These are phyloP conservation scores for Andrena haemorrhoa DNA, from an alignment of 2,888 invertebrate species.

Conservation along the genomic window DNA sequence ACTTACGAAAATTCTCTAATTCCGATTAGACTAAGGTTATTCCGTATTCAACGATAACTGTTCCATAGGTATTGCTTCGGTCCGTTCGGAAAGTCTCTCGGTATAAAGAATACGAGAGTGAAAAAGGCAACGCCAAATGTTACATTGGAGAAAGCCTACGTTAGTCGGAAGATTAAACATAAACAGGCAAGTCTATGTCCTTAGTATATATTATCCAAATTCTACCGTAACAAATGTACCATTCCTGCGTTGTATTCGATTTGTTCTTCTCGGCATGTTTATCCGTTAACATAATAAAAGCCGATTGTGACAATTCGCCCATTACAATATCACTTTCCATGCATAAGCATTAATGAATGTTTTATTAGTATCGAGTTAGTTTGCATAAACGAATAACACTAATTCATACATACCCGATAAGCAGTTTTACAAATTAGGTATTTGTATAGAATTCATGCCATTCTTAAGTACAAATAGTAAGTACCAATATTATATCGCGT, in stretches of 20 bases:
- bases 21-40: conserved; percentile 11
- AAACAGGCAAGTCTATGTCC: conserved; percentile 88
- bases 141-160: conserved; percentile 92
- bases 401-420: not conserved
- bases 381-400: not conserved
- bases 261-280: not conserved
- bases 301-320: not conserved
- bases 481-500: not conserved
- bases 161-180: conserved; percentile 90
- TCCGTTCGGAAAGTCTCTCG: conserved; percentile 92
- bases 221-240: not conserved
- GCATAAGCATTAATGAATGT: not conserved
- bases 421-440: not conserved
- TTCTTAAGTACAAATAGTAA: conserved; percentile 8
- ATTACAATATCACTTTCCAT: not conserved
- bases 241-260: not conserved
- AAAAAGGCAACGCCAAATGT: conserved; percentile 91
- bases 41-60: conserved; percentile 12
- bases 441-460: not conserved
- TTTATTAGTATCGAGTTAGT: not conserved
- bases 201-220: not conserved
- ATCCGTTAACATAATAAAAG: not conserved
- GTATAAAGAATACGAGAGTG: conserved; percentile 92
- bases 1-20: conserved; percentile 3
- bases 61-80: conserved; percentile 90